Evolutionary conservation across 2,888 invertebrate genomes (phyloP), one percentile per base, ranked within the genome.

Genomic region (Parascotia fuliginaria): DNA sequence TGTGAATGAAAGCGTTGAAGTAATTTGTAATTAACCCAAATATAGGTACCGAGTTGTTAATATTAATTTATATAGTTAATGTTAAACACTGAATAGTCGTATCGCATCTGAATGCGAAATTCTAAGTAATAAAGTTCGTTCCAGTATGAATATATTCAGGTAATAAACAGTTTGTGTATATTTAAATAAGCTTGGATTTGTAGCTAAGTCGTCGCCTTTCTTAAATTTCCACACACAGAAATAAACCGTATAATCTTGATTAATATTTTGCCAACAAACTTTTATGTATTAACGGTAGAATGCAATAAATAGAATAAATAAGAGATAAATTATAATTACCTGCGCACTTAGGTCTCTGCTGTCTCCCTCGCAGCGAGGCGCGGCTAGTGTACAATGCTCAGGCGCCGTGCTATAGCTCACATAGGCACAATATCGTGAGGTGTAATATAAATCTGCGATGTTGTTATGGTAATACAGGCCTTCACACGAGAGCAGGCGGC

Each of bases 311-410:
- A 47, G 64, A 47, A 56, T 64, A 56, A 56, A 55, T 60, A 39
- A 43, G 37, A 32, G n/a, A 60, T 65, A 56, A 60, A 64, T 67
- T 57, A 60, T 57, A 52, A 42, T 68, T 55, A 64, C 11, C 19
- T 14, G 38, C 42, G 14, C 37, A 31, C 34, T 36, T 11, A 11
- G 38, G 29, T 39, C 32, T 12, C 11, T 34, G 28, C 22, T 42
- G 42, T 27, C 4, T 7, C 37, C 24, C 37, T 37, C 50, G 47
- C 31, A 50, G 34, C 42, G 37, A 12, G 51, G 29, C 7, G 42
- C 9, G 22, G 11, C 2, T 2, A 16, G 12, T 9, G 11, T 5
- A 60, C 38, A 46, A 51, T 40, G 44, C 28, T 28, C 44, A 31
- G 31, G 31, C 13, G 12, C 16, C 5, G 16, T n/a, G 9, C 24